These are phyloP conservation scores for Aproaerema taeniolella DNA, from an alignment of 2,888 invertebrate species.

Conservation along the genomic window DNA sequence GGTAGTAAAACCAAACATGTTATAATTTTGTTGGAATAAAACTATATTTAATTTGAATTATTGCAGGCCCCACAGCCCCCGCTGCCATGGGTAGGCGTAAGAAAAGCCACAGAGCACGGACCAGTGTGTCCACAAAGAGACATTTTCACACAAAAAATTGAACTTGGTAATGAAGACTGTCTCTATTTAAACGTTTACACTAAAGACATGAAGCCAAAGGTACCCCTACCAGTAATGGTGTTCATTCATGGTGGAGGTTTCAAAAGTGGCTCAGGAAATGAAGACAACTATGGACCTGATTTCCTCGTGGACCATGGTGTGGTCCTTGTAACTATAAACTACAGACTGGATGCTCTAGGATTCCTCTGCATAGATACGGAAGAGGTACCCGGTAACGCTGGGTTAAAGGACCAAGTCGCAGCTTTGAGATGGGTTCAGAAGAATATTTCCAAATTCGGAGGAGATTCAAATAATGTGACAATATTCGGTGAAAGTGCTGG, in stretches of 20 bases:
- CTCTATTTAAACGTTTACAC: constrained; percentile 47
- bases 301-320: constrained; percentile 70
- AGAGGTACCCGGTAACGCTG: constrained; percentile 78
- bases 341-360: constrained; percentile 69
- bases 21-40: no score
- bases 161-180: constrained; percentile 40
- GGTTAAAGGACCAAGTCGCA: constrained; percentile 55
- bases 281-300: constrained; percentile 70
- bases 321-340: constrained; percentile 75
- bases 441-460: constrained; percentile 40
- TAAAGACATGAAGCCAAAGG: constrained; percentile 24
- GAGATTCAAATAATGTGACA: constrained; percentile 37
- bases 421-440: constrained; percentile 40
- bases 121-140: constrained; percentile 34
- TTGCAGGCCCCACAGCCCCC: constrained; percentile 40
- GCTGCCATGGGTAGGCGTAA: constrained; percentile 33
- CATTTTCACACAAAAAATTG: constrained; percentile 22
- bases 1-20: no score
- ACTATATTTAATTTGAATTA: constrained; percentile 14
- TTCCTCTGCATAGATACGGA: constrained; percentile 70
- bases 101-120: constrained; percentile 34
- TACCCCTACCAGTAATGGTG: constrained; percentile 40
- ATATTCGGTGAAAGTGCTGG: constrained; percentile 49
- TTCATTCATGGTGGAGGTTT: constrained; percentile 47
- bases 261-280: constrained; percentile 47